Percentiles rank a stretch among this genome's conserved stretches.
Conservation (phyloP, 2,888 invertebrate genomes). For the Ophion slaviceki region DNA sequence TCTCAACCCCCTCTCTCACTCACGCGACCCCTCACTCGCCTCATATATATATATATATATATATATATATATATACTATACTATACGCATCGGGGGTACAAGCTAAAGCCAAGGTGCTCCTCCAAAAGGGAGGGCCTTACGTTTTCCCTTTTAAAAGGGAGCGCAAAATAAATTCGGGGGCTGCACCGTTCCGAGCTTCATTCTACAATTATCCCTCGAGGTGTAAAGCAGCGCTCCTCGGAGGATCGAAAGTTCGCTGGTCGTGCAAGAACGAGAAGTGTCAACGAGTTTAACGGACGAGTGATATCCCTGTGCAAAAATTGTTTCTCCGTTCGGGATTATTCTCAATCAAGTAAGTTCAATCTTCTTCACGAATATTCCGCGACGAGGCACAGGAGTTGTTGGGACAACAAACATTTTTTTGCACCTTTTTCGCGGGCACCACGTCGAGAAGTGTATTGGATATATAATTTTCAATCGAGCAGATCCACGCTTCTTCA, state of each 20-base stretch:
- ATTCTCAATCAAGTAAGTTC: slow-evolving; percentile 10
- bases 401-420: neutral
- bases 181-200: slow-evolving; percentile 15
- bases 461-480: neutral
- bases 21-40: neutral
- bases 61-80: neutral
- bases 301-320: neutral
- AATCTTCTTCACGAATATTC: neutral
- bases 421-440: neutral
- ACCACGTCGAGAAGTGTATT: neutral
- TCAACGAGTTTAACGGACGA: neutral
- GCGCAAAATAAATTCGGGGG: neutral
- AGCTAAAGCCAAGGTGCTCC: neutral
- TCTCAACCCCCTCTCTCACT: neutral
- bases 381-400: neutral
- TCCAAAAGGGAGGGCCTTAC: slow-evolving; percentile 4
- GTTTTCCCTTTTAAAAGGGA: slow-evolving; percentile 10
- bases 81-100: neutral
- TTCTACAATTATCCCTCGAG: slow-evolving; percentile 25
- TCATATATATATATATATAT: neutral
- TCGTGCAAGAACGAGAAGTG: slow-evolving; percentile 18
- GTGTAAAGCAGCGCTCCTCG: slow-evolving; percentile 17
- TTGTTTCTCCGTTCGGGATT: neutral
- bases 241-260: slow-evolving; percentile 2
- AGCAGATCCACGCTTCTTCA: too few relatives aligned